Evolutionary conservation across 2,113 vertebrate genomes (phyloP).

Genomic region (Lagenorhynchus albirostris): DNA sequence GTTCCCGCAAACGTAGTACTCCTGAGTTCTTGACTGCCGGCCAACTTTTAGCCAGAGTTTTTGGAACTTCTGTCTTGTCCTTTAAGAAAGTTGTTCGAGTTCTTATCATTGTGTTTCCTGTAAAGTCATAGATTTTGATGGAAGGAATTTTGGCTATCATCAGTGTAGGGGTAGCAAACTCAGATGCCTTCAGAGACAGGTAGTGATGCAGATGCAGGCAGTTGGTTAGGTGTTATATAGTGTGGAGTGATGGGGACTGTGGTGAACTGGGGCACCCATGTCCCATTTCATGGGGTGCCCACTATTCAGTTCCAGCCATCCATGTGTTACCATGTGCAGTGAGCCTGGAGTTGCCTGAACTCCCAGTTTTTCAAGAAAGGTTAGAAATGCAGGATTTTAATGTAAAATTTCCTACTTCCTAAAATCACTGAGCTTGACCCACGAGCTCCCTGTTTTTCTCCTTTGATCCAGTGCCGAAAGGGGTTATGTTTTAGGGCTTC

Average conservation of each 20-base stretch:
- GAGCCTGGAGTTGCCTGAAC: neutral
- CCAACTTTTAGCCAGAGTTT: neutral
- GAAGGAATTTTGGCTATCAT: neutral
- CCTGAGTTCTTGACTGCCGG: neutral
- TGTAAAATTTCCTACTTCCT: neutral
- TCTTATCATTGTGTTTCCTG: neutral
- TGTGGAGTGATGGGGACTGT: neutral
- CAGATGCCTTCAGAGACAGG: neutral
- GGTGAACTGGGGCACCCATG: neutral
- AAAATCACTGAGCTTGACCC: neutral
- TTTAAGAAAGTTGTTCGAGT: neutral
- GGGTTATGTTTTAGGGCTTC: neutral
- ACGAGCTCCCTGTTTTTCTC: neutral
- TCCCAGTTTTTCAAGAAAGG: neutral
- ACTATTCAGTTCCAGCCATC: neutral
- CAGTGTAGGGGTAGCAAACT: neutral
- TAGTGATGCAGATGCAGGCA: neutral
- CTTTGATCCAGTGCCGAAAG: neutral
- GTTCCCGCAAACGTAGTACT: neutral
- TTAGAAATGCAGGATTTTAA: neutral
- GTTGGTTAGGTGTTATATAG: accelerated
- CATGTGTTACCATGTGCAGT: neutral
- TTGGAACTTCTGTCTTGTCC: neutral
- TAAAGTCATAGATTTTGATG: neutral
- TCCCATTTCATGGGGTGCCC: neutral